Base-by-base conservation (phyloP, 2,888 invertebrate genomes). In the Heterodera filipjevi region DNA sequence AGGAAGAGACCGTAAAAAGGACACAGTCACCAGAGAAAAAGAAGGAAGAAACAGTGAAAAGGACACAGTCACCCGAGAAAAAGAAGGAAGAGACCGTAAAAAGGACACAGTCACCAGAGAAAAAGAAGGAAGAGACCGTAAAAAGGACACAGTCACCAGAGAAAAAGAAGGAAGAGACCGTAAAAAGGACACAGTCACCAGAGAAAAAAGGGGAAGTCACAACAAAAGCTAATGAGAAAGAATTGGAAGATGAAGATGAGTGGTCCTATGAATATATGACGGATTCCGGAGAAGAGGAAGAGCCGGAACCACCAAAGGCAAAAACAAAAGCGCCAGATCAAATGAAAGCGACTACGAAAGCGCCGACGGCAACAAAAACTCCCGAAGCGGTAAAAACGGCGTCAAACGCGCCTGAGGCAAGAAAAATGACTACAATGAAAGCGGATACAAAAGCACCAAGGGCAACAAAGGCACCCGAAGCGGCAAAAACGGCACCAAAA, bases 211-310 rank as follows among this genome's bases (percentile, higher is more conserved):
- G 39, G 49, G 30, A 6, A 71, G 12, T 35, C 22, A 76, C 33
- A 68, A 64, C 32, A 72, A 19, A 3, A 6, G 39, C 49, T 30
- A 59, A 66, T 16, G 53, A 75, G 33, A 32, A 75, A 64, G 75
- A 75, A 32, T 75, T 75, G 22, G 75, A 75, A 19, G 75, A 75
- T 75, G 66, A 59, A 8, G 74, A 75, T 53, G 75, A 75, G 32
- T 75, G 75, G 75, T 66, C 75, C 44, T 75, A 75, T n/a, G 75
- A 75, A 75, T 53, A 75, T 53, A 22, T 75, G 68, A 75, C 75
- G 22, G 75, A 75, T 22, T 75, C 53, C 44, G 75, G 59, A 10
- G 75, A 64, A 6, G 75, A 71, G 46, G 71, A 71, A 44, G 46
- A 39, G 59, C n/a, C 27, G 16, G 66, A 27, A 27, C 66, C 27